These are phyloP conservation scores for Mesocentrotus franciscanus DNA, from an alignment of 53 echinoderm and acorn worm genomes.

Conservation along the genomic window DNA sequence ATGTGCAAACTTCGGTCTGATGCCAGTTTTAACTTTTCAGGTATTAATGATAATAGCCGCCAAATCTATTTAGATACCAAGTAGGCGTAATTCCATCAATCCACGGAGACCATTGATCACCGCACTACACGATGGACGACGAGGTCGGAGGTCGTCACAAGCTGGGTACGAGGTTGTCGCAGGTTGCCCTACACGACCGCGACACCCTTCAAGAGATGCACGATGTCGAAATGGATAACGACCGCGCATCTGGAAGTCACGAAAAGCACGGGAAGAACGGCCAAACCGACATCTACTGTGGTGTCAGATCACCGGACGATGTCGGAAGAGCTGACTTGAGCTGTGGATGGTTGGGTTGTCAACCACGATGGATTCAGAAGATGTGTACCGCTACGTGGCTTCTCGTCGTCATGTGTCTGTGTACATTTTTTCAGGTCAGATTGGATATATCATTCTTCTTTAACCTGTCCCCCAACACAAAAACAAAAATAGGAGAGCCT, in stretches of 20 bases:
- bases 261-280: background rate
- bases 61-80: too few species aligned
- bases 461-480: background rate
- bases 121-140: background rate
- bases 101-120: background rate
- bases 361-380: conserved; percentile 65
- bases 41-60: too few species aligned
- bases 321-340: background rate
- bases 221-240: background rate
- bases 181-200: conserved; percentile 18
- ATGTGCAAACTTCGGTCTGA: too few species aligned
- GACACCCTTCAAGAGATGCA: background rate
- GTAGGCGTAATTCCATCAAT: too few species aligned
- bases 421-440: conserved; percentile 60
- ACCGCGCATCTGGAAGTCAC: background rate
- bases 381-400: conserved; percentile 71
- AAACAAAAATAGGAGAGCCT: background rate
- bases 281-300: background rate
- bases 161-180: background rate
- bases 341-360: conserved; percentile 73
- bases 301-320: background rate
- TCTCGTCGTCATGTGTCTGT: conserved; percentile 52
- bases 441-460: background rate
- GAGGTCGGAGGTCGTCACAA: background rate
- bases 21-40: too few species aligned